Base-by-base conservation (phyloP, 2,888 invertebrate genomes). In the Lymantria dispar region DNA sequence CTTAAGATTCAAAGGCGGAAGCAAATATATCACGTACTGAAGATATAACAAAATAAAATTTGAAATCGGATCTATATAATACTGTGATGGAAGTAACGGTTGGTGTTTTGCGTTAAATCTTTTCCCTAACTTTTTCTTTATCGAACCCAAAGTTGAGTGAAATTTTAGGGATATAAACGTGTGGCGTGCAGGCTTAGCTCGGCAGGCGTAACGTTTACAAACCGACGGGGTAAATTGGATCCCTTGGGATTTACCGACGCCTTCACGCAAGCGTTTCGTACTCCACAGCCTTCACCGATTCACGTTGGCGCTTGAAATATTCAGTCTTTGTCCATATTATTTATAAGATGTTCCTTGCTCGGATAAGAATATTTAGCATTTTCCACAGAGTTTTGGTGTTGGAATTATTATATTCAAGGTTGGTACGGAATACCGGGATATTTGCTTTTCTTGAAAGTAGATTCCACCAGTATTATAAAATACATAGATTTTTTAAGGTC, bases 211-310 rank as follows among this genome's bases (percentile, higher is more conserved):
- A 61, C 76, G 76, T 78, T 78, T 76, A 76, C 79, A 77, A 81
- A 78, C 71, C 79, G 78, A 69, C 69, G 72, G 74, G 76, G 81
- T 78, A 85, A 85, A 87, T 87, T 87, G 85, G 82, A 83, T 88
- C 87, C 80, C 77, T 52, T 48, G 81, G 83, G 89, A 84, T 83
- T 84, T 82, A 74, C 78, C 62, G 74, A 78, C 77, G 79, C 81
- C 79, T 81, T 76, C 70, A 75, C 74, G 75, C 77, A 76, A 77
- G 72, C 75, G 74, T 68, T 66, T 60, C 58, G 60, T 56, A 58
- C 68, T 66, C 52, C 36, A 30, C 64, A 64, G 62, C 68, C 72
- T 70, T 72, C 68, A 71, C 62, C 72, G 73, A n/a, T 73, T 76
- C 74, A 77, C 75, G 70, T 69, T 61, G 68, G 65, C 73, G 74